phyloP scores from a whole-genome alignment of 1,140 invertebrate species.

The Cydia splendana region DNA sequence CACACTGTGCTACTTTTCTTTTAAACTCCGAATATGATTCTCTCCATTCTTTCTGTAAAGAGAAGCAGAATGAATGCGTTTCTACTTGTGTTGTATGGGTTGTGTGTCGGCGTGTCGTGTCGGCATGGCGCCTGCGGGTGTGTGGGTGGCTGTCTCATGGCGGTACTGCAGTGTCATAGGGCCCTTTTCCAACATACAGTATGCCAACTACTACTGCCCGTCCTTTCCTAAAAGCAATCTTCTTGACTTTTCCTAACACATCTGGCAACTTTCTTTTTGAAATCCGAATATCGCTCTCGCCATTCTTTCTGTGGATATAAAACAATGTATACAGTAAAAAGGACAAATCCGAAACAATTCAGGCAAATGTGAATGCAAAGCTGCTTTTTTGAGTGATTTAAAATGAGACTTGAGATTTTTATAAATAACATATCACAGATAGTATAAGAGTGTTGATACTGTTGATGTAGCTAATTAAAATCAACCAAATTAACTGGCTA shows the following conservation, averaged over 20 bases:
- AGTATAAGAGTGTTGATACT: too few species aligned
- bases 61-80: slow-evolving; percentile 75
- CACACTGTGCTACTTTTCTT: slow-evolving; percentile 97
- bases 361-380: background rate
- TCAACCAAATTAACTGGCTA: too few species aligned
- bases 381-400: too few species aligned
- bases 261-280: slow-evolving; percentile 97
- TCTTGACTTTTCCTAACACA: slow-evolving; percentile 99
- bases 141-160: slow-evolving; percentile 49
- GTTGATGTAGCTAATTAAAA: too few species aligned
- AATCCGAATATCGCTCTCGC: slow-evolving; percentile 96
- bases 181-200: slow-evolving; percentile 68
- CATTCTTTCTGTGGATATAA: slow-evolving; percentile 93
- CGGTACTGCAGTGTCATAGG: slow-evolving; percentile 55
- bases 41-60: slow-evolving; percentile 97
- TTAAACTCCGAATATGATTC: slow-evolving; percentile 98
- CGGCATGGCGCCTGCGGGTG: slow-evolving; percentile 44
- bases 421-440: too few species aligned
- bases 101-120: slow-evolving; percentile 46
- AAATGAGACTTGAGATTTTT: too few species aligned
- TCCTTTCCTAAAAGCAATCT: slow-evolving; percentile 88
- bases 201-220: slow-evolving; percentile 58
- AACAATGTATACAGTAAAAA: slow-evolving; percentile 50
- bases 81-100: slow-evolving; percentile 53
- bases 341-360: slow-evolving; percentile 34